These are phyloP conservation scores for Sipunculus nudus DNA, from an alignment of 2,888 invertebrate genomes.

Conservation along the genomic window DNA sequence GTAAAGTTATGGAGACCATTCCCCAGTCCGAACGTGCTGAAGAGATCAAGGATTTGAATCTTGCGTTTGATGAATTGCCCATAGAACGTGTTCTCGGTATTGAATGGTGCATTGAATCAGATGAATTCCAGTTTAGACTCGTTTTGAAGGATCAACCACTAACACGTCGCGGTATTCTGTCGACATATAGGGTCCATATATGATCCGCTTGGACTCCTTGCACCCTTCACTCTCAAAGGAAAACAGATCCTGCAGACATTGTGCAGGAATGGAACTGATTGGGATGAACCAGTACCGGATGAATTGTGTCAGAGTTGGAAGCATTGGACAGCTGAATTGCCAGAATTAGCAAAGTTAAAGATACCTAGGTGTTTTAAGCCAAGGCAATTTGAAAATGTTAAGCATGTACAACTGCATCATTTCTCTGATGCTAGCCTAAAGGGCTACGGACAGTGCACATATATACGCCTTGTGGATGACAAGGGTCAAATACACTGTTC, in stretches of 20 bases:
- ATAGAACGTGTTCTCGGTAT: slow-evolving; percentile 5
- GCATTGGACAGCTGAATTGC: slow-evolving; percentile 4
- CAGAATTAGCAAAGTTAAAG: background rate
- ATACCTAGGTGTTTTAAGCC: background rate
- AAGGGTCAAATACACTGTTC: slow-evolving; percentile 12
- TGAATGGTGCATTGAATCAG: background rate
- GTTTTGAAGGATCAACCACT: background rate
- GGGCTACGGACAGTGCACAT: slow-evolving; percentile 24
- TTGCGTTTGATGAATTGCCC: background rate
- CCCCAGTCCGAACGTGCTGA: slow-evolving; percentile 1
- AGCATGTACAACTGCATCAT: slow-evolving; percentile 16
- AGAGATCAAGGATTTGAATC: background rate
- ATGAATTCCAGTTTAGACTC: slow-evolving; percentile 6
- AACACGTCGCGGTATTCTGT: slow-evolving; percentile 17
- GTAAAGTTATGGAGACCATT: slow-evolving; percentile 13
- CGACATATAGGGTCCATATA: slow-evolving; percentile 10
- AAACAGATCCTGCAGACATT: slow-evolving; percentile 14
- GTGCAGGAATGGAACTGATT: background rate
- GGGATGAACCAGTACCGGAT: slow-evolving; percentile 18
- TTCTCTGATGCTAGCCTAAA: slow-evolving; percentile 22
- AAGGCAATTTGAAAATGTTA: background rate
- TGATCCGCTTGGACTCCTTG: slow-evolving; percentile 63
- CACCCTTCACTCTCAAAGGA: slow-evolving; percentile 54
- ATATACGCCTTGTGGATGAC: slow-evolving; percentile 6
- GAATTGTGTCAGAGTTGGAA: slow-evolving; percentile 7